phyloP scores from a whole-genome alignment of 2,113 vertebrate species.

The Epinephelus moara region DNA sequence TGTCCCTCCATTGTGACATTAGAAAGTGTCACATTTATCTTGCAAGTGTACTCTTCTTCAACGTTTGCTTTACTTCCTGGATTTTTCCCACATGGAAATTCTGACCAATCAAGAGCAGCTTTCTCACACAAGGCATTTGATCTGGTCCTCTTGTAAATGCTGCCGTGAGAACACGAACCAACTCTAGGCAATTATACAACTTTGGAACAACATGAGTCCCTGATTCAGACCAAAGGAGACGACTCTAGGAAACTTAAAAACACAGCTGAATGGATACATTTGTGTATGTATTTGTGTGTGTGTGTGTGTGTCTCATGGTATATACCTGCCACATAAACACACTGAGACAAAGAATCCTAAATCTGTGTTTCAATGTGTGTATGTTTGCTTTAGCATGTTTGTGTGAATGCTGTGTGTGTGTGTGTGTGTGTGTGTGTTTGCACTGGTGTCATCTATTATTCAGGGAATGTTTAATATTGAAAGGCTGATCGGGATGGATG shows the following conservation, averaged over 20 bases:
- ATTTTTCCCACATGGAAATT: no score
- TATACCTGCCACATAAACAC: neutral
- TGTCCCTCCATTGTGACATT: no score
- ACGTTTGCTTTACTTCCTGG: no score
- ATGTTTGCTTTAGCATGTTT: neutral
- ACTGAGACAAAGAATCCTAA: neutral
- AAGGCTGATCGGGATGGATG: slow-evolving; percentile 41
- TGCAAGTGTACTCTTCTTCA: no score
- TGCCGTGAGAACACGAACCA: no score
- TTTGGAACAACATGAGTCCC: no score
- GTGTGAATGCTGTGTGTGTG: neutral
- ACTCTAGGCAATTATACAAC: no score
- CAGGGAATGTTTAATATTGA: slow-evolving; percentile 44
- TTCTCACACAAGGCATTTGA: no score
- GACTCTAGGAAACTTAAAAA: neutral
- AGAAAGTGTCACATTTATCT: no score
- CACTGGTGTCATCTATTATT: slow-evolving; percentile 39
- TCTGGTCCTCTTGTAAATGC: no score
- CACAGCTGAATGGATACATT: neutral
- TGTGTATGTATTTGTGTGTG: neutral
- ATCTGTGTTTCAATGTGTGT: neutral
- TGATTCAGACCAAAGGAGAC: no score
- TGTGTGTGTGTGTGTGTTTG: slow-evolving; percentile 15
- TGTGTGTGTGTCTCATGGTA: neutral
- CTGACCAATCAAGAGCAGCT: no score